Evolutionary conservation across 2,113 vertebrate species (phyloP).

Genomic region (Corythornis cristatus): DNA sequence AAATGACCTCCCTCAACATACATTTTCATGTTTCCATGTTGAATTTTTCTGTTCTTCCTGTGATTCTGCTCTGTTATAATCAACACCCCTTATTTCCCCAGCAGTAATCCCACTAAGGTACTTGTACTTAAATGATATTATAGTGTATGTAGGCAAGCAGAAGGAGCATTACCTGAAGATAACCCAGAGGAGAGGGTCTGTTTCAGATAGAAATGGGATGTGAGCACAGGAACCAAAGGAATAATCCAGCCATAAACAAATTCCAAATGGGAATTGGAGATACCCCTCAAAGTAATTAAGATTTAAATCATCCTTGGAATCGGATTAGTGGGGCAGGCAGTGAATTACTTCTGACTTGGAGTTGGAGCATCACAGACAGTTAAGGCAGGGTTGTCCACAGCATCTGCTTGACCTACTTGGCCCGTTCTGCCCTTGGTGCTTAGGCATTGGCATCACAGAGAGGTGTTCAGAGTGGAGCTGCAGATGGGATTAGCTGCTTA

Average conservation of each 20-base stretch:
- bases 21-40: not conserved
- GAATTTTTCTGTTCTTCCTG: not conserved
- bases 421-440: not conserved
- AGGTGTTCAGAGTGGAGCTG: not conserved
- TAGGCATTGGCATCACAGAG: not conserved
- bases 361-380: not conserved
- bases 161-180: not conserved
- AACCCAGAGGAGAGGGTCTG: not conserved
- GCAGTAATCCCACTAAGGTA: not conserved
- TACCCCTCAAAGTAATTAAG: not conserved
- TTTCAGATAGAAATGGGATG: not conserved
- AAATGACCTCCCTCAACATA: rapidly evolving
- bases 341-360: not conserved
- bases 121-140: not conserved
- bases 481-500: not conserved
- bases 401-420: not conserved
- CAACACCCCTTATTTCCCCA: not conserved
- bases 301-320: not conserved
- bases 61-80: not conserved
- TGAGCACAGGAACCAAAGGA: not conserved
- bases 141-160: not conserved
- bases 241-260: not conserved
- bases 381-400: not conserved
- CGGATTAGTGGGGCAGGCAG: not conserved
- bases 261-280: not conserved